Evolutionary conservation across 2,888 invertebrate species (phyloP), one percentile per base, ranked within the genome.

Genomic region (Callinectes sapidus): DNA sequence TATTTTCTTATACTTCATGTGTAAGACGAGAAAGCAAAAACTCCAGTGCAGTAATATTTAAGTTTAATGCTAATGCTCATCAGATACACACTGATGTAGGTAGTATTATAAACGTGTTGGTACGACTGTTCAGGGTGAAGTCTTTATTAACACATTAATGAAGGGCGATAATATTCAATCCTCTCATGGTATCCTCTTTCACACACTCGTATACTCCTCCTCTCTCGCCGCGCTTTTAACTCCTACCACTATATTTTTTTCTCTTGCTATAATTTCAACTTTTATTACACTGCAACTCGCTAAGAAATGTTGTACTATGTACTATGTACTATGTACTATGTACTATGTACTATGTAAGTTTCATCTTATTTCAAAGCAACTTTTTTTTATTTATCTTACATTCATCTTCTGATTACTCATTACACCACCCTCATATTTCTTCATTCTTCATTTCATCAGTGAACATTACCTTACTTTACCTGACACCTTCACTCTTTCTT

Each of bases 131-230:
- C 16, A n/a, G 10, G 81, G 13, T 81, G 81, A 81, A 18, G 81
- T 81, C 81, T 81, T 18, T 81, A 35, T 81, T 35, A 81, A 81
- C 81, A 81, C 81, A 35, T 35, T 35, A 81, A 81, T 35, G 81
- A 35, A 35, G 32, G 35, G 35, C 32, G 81, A 81, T 81, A 81
- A 35, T 35, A 81, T 81, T 81, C 81, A 32, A n/a, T 81, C 81
- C 81, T 32, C 35, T 81, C 35, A 81, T 81, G 81, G 35, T 81
- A 32, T 35, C 81, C 16, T 81, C 81, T 35, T 18, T 81, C 35
- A 32, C 35, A 35, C 6, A 77, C 28, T 77, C 71, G 13, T 35
- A 16, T 18, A 35, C 32, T 14, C 77, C 16, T 81, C 16, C 23
- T 32, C 71, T 28, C 10, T 71, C 71, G 1, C 10, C n/a, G 28